Conservation (phyloP, 1,140 invertebrate genomes). For the Drosophila punjabiensis region DNA sequence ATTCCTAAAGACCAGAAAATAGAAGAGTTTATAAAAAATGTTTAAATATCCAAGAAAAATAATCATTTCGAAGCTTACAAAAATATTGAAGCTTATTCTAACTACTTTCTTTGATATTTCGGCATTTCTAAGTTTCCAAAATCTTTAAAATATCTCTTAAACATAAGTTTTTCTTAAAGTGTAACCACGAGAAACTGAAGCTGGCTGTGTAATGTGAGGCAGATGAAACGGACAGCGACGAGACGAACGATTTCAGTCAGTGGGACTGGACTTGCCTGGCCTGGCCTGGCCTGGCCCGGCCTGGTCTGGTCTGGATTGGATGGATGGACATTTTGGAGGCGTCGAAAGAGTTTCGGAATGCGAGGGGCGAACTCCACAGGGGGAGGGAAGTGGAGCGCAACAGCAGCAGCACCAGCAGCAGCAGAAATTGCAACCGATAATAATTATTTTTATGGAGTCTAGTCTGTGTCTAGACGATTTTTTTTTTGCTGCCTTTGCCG, state of each 20-base stretch:
- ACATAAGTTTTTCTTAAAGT: background rate
- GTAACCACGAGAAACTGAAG: slow-evolving; percentile 44
- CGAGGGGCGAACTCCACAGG: background rate
- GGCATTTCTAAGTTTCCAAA: background rate
- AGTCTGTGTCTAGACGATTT: slow-evolving; percentile 85
- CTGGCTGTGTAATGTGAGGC: slow-evolving; percentile 66
- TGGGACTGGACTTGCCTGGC: slow-evolving; percentile 22
- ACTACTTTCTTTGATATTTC: background rate
- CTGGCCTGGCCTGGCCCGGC: background rate
- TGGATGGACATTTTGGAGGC: slow-evolving; percentile 46
- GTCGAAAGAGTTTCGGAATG: slow-evolving; percentile 45
- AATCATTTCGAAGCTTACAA: background rate
- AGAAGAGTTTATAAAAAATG: background rate
- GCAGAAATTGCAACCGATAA: slow-evolving; percentile 85
- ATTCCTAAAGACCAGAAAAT: background rate
- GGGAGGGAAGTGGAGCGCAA: slow-evolving; percentile 5
- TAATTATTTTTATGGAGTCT: slow-evolving; percentile 86
- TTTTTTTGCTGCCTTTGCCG: slow-evolving; percentile 64
- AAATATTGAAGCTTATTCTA: background rate
- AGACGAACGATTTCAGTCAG: slow-evolving; percentile 46
- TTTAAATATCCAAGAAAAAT: background rate
- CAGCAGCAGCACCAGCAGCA: slow-evolving; percentile 53
- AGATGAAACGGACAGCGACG: slow-evolving; percentile 72
- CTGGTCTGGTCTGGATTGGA: slow-evolving; percentile 14
- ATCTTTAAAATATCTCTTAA: background rate